Evolutionary conservation across 2,888 invertebrate genomes (phyloP).

Genomic region (Papilio protenor): DNA sequence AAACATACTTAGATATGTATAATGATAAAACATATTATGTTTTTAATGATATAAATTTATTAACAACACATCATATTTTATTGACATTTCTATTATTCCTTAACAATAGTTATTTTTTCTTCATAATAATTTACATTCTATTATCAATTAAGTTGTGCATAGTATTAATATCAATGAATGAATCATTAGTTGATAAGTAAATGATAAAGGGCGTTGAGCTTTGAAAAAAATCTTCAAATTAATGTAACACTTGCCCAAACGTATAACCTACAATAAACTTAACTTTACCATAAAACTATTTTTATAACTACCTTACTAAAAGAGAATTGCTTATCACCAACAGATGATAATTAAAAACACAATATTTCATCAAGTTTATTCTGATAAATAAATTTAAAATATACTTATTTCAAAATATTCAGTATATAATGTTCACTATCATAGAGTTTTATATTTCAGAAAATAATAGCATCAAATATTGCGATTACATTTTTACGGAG

Average conservation of each 20-base stretch:
- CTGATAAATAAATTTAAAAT: not conserved
- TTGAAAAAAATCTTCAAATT: not conserved
- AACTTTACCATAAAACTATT: not conserved
- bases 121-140: not conserved
- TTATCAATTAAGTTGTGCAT: slow-evolving; percentile 4
- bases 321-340: no score
- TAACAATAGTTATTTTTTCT: not conserved
- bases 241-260: not conserved
- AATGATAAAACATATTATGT: not conserved
- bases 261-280: not conserved
- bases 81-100: not conserved
- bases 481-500: not conserved
- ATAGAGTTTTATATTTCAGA: not conserved
- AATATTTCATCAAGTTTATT: not conserved
- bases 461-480: not conserved
- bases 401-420: no score
- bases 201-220: not conserved
- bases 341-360: no score
- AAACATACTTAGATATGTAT: not conserved
- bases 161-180: slow-evolving; percentile 11
- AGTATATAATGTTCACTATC: not conserved
- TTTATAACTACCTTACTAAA: no score
- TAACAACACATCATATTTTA: not conserved
- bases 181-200: not conserved
- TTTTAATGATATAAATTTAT: not conserved